Percentiles rank a stretch among this genome's conserved stretches.
Conservation (phyloP, 2,797 vertebrate genomes). For the Chromis chromis region DNA sequence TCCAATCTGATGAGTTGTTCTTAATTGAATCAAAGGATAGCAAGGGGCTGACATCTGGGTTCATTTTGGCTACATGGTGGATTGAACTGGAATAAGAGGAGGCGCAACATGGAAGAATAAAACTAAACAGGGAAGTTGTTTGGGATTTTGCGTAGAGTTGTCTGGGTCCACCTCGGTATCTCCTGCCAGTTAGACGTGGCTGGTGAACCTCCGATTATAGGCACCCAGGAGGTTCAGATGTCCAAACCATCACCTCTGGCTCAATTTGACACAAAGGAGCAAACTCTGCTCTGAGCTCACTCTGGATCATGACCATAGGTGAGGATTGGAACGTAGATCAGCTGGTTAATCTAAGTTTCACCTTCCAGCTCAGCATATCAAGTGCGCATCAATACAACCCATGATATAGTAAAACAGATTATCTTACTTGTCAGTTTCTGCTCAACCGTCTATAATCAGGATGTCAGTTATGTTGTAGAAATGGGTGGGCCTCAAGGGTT, state of each 20-base stretch:
- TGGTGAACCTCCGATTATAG: background rate
- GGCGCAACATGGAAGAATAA: background rate
- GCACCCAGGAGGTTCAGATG: background rate
- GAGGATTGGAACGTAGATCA: constrained; percentile 13
- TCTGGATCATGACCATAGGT: constrained; percentile 7
- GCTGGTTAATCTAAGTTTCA: background rate
- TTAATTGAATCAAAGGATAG: background rate
- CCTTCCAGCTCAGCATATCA: constrained; percentile 20
- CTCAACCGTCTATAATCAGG: constrained; percentile 64
- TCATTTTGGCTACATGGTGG: background rate
- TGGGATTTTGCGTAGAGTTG: background rate
- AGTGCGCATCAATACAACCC: constrained; percentile 24
- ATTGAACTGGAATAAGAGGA: background rate
- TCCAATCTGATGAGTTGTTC: background rate
- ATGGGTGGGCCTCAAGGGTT: constrained; percentile 35
- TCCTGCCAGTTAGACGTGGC: background rate
- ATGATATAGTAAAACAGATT: constrained; percentile 22
- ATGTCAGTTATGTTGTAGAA: constrained; percentile 65
- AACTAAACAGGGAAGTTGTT: background rate
- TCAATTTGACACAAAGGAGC: background rate
- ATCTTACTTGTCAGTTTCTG: constrained; percentile 45
- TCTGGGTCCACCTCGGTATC: background rate
- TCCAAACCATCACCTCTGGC: background rate
- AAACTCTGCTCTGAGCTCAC: constrained; percentile 2
- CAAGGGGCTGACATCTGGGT: too few species aligned